Conservation (phyloP, 2,797 vertebrate species). For the Eulemur mongoz region DNA sequence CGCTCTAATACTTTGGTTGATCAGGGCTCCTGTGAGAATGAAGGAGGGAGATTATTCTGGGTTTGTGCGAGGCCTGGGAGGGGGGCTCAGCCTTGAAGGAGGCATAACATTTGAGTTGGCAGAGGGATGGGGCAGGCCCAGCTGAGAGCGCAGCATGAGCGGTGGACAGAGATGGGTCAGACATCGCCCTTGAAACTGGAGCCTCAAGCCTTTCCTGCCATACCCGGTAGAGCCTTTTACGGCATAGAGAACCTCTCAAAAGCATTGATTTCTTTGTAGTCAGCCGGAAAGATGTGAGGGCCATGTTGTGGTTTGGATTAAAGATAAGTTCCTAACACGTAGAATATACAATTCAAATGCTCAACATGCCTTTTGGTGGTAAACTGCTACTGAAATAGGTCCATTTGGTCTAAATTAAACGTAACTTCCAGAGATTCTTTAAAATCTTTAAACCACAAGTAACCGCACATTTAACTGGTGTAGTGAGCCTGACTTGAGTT, state of each 20-base stretch:
- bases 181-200: background rate
- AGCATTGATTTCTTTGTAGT: background rate
- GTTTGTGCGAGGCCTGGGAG: background rate
- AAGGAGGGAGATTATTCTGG: background rate
- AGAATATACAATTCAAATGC: slow-evolving; percentile 36
- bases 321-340: background rate
- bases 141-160: background rate
- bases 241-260: background rate
- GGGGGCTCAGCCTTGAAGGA: background rate
- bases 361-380: background rate
- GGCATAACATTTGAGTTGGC: background rate
- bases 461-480: background rate
- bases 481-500: background rate
- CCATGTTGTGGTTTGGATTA: slow-evolving; percentile 29
- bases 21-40: background rate
- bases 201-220: background rate
- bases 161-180: background rate
- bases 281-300: background rate
- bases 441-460: background rate
- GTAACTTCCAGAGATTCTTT: slow-evolving; percentile 9
- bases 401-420: slow-evolving; percentile 35
- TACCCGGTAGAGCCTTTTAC: background rate
- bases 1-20: background rate
- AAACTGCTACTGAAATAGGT: background rate
- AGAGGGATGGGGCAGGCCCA: background rate